Percentiles rank a stretch among this genome's conserved stretches.
Conservation (phyloP, 1,140 invertebrate genomes). For the Anthonomus grandis region DNA sequence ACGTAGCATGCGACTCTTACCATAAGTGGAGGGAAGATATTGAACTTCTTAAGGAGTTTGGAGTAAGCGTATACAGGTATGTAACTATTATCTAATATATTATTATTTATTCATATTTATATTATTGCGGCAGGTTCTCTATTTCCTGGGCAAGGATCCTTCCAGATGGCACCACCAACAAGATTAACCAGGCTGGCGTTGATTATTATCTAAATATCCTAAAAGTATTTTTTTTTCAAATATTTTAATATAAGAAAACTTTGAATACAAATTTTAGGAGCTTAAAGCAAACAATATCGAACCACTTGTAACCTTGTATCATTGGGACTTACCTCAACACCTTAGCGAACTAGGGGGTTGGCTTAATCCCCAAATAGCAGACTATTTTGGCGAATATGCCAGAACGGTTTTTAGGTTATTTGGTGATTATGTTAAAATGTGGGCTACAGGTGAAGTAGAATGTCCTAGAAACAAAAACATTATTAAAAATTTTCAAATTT, state of each 20-base stretch:
- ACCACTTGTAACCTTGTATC: slow-evolving; percentile 55
- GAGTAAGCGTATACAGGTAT: slow-evolving; percentile 51
- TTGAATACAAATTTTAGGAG: neutral
- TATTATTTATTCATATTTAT: too few relatives aligned
- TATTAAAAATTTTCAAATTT: neutral
- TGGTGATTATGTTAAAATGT: slow-evolving; percentile 7
- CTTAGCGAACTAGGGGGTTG: slow-evolving; percentile 46
- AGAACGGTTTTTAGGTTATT: slow-evolving; percentile 25
- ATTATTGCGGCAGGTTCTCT: slow-evolving; percentile 54
- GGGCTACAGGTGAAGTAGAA: slow-evolving; percentile 6
- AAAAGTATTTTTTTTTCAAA: slow-evolving; percentile 40
- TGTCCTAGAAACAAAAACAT: neutral
- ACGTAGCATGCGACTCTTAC: slow-evolving; percentile 68
- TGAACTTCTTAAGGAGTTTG: slow-evolving; percentile 55
- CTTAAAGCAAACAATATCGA: slow-evolving; percentile 29
- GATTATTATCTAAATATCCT: slow-evolving; percentile 57
- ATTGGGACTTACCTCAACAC: slow-evolving; percentile 41
- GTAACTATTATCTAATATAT: neutral
- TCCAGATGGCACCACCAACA: slow-evolving; percentile 52
- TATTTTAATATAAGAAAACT: neutral
- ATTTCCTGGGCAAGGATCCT: slow-evolving; percentile 60
- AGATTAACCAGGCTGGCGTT: slow-evolving; percentile 52
- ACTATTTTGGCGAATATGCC: slow-evolving; percentile 45
- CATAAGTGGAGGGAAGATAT: slow-evolving; percentile 65
- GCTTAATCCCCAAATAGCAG: slow-evolving; percentile 40